Percentiles rank a stretch among this genome's conserved stretches.
Conservation (phyloP, 92 coral and sea anemone genomes). For the Plumapathes pennacea region DNA sequence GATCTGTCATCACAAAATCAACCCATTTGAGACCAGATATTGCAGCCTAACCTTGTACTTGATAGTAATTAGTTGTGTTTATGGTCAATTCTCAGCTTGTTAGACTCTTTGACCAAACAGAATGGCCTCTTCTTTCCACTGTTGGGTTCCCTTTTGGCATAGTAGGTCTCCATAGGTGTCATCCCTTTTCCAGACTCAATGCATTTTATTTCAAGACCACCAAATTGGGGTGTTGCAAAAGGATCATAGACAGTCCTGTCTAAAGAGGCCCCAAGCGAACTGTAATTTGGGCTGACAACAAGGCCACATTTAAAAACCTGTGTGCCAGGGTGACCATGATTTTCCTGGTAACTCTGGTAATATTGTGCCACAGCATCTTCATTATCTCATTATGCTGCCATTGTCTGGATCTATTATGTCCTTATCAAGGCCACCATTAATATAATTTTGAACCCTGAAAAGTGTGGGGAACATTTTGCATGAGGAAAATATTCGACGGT, state of each 20-base stretch:
- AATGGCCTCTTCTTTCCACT: conserved; percentile 38
- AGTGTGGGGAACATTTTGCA: no score
- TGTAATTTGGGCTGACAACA: conserved; percentile 49
- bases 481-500: no score
- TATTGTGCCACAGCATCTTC: conserved; percentile 40
- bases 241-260: conserved; percentile 63
- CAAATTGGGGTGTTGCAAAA: conserved; percentile 34
- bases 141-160: conserved; percentile 42
- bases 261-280: conserved; percentile 65
- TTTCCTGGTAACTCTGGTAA: conserved; percentile 38
- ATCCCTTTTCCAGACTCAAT: conserved; percentile 68
- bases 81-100: conserved; percentile 20
- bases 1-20: conserved; percentile 72
- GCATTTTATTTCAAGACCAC: conserved; percentile 58
- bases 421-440: conserved; percentile 21
- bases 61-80: conserved; percentile 45
- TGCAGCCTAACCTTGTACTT: conserved; percentile 60
- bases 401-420: conserved; percentile 16
- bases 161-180: conserved; percentile 49
- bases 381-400: no score
- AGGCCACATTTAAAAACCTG: conserved; percentile 62
- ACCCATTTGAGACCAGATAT: conserved; percentile 58
- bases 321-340: conserved; percentile 55
- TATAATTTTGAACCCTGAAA: conserved; percentile 26
- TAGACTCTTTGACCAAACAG: conserved; percentile 27